Evolutionary conservation across 2,113 vertebrate genomes (phyloP).

Genomic region (Tamias sibiricus): DNA sequence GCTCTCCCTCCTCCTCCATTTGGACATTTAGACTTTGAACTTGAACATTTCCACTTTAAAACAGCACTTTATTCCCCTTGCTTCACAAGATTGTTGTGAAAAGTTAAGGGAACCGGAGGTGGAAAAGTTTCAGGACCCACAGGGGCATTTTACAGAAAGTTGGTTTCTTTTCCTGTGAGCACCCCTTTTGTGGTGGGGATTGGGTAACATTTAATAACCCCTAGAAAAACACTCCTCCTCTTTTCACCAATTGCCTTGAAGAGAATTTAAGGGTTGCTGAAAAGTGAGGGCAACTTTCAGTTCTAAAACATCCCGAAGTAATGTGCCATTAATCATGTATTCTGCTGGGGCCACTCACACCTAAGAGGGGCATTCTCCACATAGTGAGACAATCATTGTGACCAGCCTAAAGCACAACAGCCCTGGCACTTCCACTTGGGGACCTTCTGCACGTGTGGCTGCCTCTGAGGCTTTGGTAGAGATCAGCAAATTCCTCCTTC

Average conservation of each 20-base stretch:
- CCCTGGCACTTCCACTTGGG: not conserved
- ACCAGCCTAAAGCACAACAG: not conserved
- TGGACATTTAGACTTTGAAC: not conserved
- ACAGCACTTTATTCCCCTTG: not conserved
- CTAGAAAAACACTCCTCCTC: not conserved
- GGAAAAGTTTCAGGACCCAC: not conserved
- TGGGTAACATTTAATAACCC: not conserved
- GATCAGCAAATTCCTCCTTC: not conserved
- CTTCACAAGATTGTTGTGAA: not conserved
- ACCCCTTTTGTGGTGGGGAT: not conserved
- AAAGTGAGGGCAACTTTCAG: not conserved
- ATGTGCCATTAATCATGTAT: not conserved
- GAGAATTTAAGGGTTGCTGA: constrained; percentile 23
- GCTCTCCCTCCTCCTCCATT: not conserved
- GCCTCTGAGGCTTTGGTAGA: not conserved
- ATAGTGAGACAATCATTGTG: not conserved
- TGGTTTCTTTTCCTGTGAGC: not conserved
- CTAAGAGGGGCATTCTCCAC: not conserved
- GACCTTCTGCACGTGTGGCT: not conserved
- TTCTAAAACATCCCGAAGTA: constrained; percentile 38
- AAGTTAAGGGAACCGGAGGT: not conserved
- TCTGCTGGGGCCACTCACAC: not conserved
- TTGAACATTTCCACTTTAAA: not conserved
- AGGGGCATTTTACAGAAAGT: not conserved
- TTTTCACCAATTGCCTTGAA: not conserved